Evolutionary conservation across 2,797 vertebrate species (phyloP).

Genomic region (Salmo trutta): DNA sequence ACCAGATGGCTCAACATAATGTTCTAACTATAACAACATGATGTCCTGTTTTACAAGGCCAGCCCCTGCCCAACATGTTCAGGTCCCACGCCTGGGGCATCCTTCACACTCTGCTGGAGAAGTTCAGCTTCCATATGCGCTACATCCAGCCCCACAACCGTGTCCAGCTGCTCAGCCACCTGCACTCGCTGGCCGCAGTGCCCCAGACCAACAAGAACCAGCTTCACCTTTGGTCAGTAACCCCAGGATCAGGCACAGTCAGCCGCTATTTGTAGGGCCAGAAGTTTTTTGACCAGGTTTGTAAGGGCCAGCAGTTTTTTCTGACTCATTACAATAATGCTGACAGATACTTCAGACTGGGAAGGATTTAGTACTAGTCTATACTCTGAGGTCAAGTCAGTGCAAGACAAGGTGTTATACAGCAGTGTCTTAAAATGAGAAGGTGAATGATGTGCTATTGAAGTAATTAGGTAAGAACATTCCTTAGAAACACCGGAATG

Average conservation of each 20-base stretch:
- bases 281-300: no score
- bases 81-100: conserved; percentile 98
- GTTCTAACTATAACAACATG: background rate
- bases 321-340: background rate
- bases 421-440: no score
- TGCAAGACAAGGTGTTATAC: background rate
- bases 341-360: background rate
- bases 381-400: background rate
- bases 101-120: conserved; percentile 94
- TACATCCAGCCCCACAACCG: conserved; percentile 98
- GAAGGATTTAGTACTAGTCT: background rate
- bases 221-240: conserved; percentile 91
- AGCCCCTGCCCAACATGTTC: conserved; percentile 94
- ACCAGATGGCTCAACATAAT: no score
- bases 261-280: background rate
- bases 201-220: conserved; percentile 98
- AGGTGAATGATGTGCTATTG: background rate
- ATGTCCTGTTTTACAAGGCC: conserved; percentile 75
- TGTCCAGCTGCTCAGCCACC: conserved; percentile 94
- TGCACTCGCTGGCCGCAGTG: conserved; percentile 94
- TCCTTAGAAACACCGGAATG: background rate
- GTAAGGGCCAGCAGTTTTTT: no score
- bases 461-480: background rate
- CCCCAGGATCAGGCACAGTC: background rate
- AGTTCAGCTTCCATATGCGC: conserved; percentile 99